Conservation (phyloP, 2,113 vertebrate species). For the Silurus asotus region DNA sequence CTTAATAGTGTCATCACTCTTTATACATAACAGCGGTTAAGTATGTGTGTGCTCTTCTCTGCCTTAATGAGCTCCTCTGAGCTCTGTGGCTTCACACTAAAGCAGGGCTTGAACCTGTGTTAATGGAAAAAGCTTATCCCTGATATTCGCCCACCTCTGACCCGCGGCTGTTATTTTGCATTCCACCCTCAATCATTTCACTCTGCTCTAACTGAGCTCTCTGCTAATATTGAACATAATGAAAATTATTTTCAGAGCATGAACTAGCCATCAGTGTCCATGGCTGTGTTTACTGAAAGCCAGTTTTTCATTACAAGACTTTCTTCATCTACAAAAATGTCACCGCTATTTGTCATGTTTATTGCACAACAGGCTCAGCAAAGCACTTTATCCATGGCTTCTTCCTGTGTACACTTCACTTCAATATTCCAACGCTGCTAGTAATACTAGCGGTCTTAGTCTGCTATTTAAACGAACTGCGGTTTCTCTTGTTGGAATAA, state of each 20-base stretch:
- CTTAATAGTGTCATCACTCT: conserved; percentile 7
- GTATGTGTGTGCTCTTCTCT: background rate
- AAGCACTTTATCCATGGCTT: no score
- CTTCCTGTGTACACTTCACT: background rate
- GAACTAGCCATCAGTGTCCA: background rate
- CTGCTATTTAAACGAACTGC: background rate
- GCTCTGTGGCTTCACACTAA: background rate
- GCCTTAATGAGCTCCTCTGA: conserved; percentile 10
- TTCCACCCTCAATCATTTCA: background rate
- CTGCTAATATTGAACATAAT: background rate
- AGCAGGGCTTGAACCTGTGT: background rate
- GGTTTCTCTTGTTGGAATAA: background rate
- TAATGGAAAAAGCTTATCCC: conserved; percentile 11
- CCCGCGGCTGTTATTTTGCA: background rate
- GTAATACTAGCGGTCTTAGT: background rate
- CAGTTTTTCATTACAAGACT: background rate
- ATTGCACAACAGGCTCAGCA: background rate
- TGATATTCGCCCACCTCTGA: background rate
- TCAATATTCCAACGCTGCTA: background rate
- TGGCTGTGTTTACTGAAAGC: background rate
- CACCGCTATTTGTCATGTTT: background rate
- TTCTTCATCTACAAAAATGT: background rate
- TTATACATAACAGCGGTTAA: conserved; percentile 2
- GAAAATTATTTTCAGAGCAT: background rate
- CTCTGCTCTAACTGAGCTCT: background rate